Base-by-base conservation (phyloP, 2,888 invertebrate genomes). In the Cryptocephalus primarius region DNA sequence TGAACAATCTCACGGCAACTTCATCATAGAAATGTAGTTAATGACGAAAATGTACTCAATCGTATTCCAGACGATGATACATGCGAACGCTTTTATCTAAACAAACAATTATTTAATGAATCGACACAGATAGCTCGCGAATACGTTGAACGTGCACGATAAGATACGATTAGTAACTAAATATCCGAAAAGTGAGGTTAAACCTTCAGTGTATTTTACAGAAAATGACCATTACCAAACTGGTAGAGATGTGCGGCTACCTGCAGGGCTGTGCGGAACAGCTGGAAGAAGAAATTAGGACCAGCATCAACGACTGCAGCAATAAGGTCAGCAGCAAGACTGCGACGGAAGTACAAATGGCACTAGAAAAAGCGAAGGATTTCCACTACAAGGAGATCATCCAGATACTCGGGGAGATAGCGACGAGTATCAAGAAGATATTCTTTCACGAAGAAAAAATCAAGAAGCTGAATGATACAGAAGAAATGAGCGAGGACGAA, bases 331-430 rank as follows among this genome's bases (percentile, higher is more conserved):
- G 43, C 32, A 48, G 45, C 9, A 47, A 53, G 1, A 22, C 42
- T 10, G 40, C 48, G 10, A 44, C 49, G 13, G 55, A 58, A 34
- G 51, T 48, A 9, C 50, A 46, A 33, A 9, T 53, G 9, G 52
- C 57, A 1, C 36, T 60, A 36, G 61, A 60, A 40, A 53, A 49
- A 32, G 60, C 58, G 4, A 58, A 57, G 41, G 57, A 59, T 45
- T 56, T 55, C 39, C 60, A 60, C 32, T 60, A 55, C 44, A 54
- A 55, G 38, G 59, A 61, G 51, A 59, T 61, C 8, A 8, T 59
- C n/a, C 45, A 48, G 9, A 45, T 55, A 6, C 13, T 60, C 8
- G 38, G 31, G 1, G 53, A 56, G 6, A 57, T 61, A 33, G 40
- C 58, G 11, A 48, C 48, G 22, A 51, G 50, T 8, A 48, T 61